Evolutionary conservation across 2,797 vertebrate genomes (phyloP).

Genomic region (Diglossa cyanea): DNA sequence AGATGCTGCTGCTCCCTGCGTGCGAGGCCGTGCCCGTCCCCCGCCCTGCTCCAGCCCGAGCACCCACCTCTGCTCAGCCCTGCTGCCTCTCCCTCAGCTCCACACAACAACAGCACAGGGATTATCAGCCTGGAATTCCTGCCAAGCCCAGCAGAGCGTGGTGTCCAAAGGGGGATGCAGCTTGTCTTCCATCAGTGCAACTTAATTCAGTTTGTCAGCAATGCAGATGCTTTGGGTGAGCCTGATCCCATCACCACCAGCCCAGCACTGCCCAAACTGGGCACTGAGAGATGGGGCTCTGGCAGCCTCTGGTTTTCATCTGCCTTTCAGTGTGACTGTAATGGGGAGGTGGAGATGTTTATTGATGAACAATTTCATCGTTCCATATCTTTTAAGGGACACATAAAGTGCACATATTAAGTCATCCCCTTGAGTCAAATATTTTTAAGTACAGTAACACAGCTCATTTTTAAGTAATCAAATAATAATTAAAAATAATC

Average conservation of each 20-base stretch:
- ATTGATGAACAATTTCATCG: background rate
- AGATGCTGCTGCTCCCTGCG: background rate
- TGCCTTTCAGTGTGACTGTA: background rate
- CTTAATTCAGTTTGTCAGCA: constrained; percentile 20
- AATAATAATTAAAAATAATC: constrained; percentile 52
- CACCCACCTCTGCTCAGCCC: background rate
- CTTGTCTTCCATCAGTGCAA: background rate
- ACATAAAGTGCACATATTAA: background rate
- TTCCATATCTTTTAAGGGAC: background rate
- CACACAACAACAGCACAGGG: fast-evolving
- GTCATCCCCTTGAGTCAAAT: background rate
- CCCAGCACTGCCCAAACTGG: fast-evolving
- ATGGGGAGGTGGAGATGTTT: background rate
- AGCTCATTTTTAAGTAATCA: constrained; percentile 32
- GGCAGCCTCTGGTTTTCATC: background rate
- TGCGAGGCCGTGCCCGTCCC: background rate
- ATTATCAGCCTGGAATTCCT: background rate
- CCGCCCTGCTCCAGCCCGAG: background rate
- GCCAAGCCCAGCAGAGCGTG: background rate
- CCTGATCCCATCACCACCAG: fast-evolving
- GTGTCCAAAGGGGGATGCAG: background rate
- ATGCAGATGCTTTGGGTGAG: background rate
- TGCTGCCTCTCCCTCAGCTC: background rate
- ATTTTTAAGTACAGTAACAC: constrained; percentile 32
- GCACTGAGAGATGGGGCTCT: background rate